Evolutionary conservation across 1,140 invertebrate genomes (phyloP).

Genomic region (Mactra quadrangularis): DNA sequence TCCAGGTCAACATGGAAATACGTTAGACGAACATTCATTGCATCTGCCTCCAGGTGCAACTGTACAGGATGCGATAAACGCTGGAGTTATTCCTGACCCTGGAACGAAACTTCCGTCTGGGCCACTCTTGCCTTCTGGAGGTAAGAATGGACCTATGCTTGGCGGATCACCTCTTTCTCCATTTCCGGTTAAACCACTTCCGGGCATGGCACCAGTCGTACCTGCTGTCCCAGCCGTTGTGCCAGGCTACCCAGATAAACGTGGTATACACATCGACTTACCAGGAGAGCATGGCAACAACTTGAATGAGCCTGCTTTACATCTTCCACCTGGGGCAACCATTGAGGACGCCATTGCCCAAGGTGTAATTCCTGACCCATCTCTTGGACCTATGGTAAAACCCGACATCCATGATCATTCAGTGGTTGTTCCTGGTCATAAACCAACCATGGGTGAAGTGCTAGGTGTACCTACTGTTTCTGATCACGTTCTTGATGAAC

Average conservation of each 20-base stretch:
- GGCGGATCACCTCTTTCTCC: too few species aligned
- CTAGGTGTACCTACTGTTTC: not conserved
- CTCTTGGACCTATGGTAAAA: not conserved
- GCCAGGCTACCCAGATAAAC: not conserved
- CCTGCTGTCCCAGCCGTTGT: not conserved
- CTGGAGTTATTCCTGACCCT: too few species aligned
- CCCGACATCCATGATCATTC: not conserved
- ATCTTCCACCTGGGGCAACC: conserved; percentile 15
- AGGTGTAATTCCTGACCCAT: not conserved
- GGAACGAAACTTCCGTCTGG: too few species aligned
- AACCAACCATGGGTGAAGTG: not conserved
- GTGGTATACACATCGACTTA: conserved; percentile 3
- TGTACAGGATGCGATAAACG: not conserved
- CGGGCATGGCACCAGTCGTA: not conserved
- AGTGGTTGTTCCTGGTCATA: not conserved
- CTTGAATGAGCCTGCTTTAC: not conserved
- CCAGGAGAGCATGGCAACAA: conserved; percentile 34
- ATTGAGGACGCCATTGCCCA: not conserved
- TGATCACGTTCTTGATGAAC: not conserved
- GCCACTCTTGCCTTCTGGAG: not conserved
- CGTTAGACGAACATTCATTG: conserved; percentile 2
- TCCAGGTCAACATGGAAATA: conserved; percentile 21
- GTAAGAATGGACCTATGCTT: not conserved
- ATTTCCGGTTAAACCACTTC: too few species aligned
- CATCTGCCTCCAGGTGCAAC: conserved; percentile 32